Base-by-base conservation (phyloP, 2,888 invertebrate genomes). In the Hoplodrina ambigua region DNA sequence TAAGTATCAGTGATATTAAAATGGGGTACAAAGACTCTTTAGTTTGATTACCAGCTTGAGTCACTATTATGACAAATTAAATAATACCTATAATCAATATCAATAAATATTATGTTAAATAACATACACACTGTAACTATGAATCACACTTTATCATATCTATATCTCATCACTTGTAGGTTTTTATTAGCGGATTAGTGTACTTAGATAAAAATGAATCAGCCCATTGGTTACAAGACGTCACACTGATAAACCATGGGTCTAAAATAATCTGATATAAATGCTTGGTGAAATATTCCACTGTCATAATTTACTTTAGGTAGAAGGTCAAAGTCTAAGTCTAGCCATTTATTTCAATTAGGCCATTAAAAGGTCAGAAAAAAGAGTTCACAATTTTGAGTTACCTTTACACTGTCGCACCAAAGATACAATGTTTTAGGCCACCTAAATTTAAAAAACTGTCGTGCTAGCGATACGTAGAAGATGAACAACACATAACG, bases 21-120 rank as follows among this genome's bases (percentile, higher is more conserved):
- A 57, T 15, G 0, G 20, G 10, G 20, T 62, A 37, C 19, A 49
- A 61, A 55, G n/a, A 41, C 19, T 44, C 30, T 70, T 55, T 30
- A 8, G 49, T 68, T 68, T 49, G 55, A 72, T 72, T 64, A 44
- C 20, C 6, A 54, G 19, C 15, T 7, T 71, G 72, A 72, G 49
- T 71, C 72, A 71, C 71, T 44, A n/a, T 19, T 72, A 46, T 56
- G 44, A 64, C 33, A 44, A 56, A 64, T 71, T 56, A 44, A 64
- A 56, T 63, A 72, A 71, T 56, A 72, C 19, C 44, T 7, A 13
- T 20, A n/a, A 17, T 13, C 17, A 64, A 56, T n/a, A 44, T 41
- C 41, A 41, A 41, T 7, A 41, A 41, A 41, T 41, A 41, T 1
- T 37, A 37, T 37, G 37, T 4, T 55, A 11, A 19, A 25, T 30